phyloP scores from a whole-genome alignment of 2,888 invertebrate genomes.

The Limnephilus rhombicus region DNA sequence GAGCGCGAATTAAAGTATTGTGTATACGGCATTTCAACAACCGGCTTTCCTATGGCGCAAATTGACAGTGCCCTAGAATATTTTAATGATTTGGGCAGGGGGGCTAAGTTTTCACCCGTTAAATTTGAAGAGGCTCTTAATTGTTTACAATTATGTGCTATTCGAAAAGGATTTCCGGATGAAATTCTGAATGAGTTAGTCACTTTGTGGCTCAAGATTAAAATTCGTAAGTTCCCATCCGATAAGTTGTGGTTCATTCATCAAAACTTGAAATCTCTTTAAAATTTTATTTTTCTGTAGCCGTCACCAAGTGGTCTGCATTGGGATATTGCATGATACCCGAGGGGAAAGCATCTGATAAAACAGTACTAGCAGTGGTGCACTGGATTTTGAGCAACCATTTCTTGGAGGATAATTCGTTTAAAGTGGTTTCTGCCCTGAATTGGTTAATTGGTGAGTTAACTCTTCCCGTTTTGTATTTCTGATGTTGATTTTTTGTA shows the following conservation, averaged over 20 bases:
- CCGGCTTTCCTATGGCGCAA: constrained; percentile 70
- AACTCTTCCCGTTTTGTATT: background rate
- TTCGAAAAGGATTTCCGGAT: constrained; percentile 73
- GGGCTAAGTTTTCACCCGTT: constrained; percentile 65
- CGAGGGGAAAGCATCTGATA: constrained; percentile 70
- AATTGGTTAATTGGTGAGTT: constrained; percentile 60
- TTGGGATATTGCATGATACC: constrained; percentile 74
- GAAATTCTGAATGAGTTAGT: constrained; percentile 68
- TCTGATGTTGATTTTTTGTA: no score
- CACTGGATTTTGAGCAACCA: constrained; percentile 74
- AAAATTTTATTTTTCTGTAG: constrained; percentile 68
- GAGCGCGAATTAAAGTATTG: background rate
- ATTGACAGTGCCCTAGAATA: constrained; percentile 74
- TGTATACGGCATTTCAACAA: background rate
- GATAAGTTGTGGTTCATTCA: background rate
- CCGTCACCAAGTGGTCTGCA: constrained; percentile 74
- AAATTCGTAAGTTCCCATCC: constrained; percentile 73
- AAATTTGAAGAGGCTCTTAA: constrained; percentile 53
- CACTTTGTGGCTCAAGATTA: constrained; percentile 76
- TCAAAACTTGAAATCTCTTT: background rate
- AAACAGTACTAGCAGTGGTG: constrained; percentile 72
- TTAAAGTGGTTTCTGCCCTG: constrained; percentile 49
- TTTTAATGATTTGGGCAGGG: constrained; percentile 73
- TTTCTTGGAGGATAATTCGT: constrained; percentile 68
- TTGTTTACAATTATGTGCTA: constrained; percentile 69